These are phyloP conservation scores for Dryocosmus kuriphilus DNA, from an alignment of 2,888 invertebrate species.

Conservation along the genomic window DNA sequence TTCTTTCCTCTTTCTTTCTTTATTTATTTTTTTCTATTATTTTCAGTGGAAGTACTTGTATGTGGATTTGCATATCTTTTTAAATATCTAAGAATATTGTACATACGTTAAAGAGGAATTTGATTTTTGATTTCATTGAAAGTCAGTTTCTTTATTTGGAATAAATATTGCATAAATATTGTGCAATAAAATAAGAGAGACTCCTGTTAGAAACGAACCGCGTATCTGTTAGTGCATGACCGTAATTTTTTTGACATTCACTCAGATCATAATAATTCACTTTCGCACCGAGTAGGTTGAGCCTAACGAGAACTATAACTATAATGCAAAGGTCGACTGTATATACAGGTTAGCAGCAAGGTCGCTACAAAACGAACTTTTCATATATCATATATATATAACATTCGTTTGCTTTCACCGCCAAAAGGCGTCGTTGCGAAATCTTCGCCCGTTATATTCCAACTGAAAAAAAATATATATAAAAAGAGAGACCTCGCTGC, in stretches of 20 bases:
- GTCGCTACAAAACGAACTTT: conserved; percentile 44
- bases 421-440: conserved; percentile 53
- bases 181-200: neutral
- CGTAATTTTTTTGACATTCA: conserved; percentile 15
- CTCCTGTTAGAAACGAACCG: too few relatives aligned
- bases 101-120: too few relatives aligned
- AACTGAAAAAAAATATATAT: neutral
- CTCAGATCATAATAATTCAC: conserved; percentile 11
- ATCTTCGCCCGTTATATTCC: conserved; percentile 37
- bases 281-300: neutral
- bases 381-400: conserved; percentile 50
- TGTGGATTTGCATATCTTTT: too few relatives aligned
- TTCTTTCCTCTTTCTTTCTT: too few relatives aligned
- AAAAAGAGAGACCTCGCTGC: neutral
- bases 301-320: conserved; percentile 3
- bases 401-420: conserved; percentile 59
- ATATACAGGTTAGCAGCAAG: conserved; percentile 48
- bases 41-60: too few relatives aligned
- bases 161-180: neutral
- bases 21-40: too few relatives aligned
- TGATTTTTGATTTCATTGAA: too few relatives aligned
- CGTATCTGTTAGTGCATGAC: neutral
- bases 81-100: too few relatives aligned
- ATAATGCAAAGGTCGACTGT: conserved; percentile 43
- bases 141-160: too few relatives aligned